Evolutionary conservation across 2,888 invertebrate species (phyloP).

Genomic region (Aromia moschata): DNA sequence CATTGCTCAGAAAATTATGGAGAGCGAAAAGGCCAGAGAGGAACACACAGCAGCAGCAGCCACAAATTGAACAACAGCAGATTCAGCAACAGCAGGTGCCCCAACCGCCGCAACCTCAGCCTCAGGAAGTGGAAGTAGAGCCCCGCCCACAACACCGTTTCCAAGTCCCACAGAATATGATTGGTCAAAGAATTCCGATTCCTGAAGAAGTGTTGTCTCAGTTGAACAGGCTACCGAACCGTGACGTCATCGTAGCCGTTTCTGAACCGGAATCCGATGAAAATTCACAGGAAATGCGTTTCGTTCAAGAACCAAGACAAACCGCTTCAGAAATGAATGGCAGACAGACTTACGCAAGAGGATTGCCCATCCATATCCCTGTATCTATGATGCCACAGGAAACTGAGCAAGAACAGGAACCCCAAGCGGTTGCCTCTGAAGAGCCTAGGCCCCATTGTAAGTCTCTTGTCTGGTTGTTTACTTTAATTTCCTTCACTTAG

Average conservation of each 20-base stretch:
- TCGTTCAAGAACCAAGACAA: constrained; percentile 58
- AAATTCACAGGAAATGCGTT: constrained; percentile 46
- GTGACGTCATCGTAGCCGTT: constrained; percentile 60
- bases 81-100: constrained; percentile 23
- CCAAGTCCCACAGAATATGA: constrained; percentile 23
- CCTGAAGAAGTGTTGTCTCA: constrained; percentile 62
- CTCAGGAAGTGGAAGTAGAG: constrained; percentile 37
- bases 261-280: constrained; percentile 48
- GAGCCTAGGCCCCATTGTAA: constrained; percentile 81
- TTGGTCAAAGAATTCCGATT: constrained; percentile 61
- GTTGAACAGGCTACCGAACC: constrained; percentile 58
- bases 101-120: constrained; percentile 4
- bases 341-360: constrained; percentile 59
- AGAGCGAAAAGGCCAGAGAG: constrained; percentile 55
- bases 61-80: constrained; percentile 40
- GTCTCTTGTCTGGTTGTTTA: constrained; percentile 77
- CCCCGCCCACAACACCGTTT: constrained; percentile 31
- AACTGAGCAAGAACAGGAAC: constrained; percentile 61
- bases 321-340: constrained; percentile 59
- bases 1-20: constrained; percentile 59
- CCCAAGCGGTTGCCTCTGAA: constrained; percentile 64
- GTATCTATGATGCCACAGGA: constrained; percentile 59
- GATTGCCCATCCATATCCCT: constrained; percentile 60
- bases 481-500: constrained; percentile 73
- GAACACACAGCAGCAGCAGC: constrained; percentile 52